Evolutionary conservation across 2,888 invertebrate genomes (phyloP).

Genomic region (Zhuqinia jingwanae): DNA sequence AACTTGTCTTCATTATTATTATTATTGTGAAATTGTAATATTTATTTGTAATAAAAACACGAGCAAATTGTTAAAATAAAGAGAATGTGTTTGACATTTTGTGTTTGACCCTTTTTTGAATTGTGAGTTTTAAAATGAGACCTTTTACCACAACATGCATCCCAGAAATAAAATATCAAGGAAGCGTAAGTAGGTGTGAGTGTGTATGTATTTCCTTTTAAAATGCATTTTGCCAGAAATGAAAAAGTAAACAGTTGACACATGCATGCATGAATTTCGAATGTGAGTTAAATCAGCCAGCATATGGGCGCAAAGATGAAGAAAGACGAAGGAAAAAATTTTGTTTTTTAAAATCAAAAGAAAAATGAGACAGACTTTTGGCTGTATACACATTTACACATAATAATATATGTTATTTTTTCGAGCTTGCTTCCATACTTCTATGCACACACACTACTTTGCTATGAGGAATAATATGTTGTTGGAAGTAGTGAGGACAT

Average conservation of each 20-base stretch:
- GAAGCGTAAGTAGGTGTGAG: constrained; percentile 8
- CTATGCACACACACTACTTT: too few species aligned
- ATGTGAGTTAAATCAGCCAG: constrained; percentile 29
- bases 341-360: background rate
- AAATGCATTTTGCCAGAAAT: constrained; percentile 14
- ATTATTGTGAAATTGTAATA: too few species aligned
- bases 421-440: too few species aligned
- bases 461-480: background rate
- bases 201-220: background rate
- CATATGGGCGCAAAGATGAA: constrained; percentile 16
- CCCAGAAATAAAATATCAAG: background rate
- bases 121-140: constrained; percentile 12
- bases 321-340: constrained; percentile 10
- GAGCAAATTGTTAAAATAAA: too few species aligned
- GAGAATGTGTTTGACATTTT: constrained; percentile 19
- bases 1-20: too few species aligned
- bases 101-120: constrained; percentile 21
- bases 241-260: constrained; percentile 27
- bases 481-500: background rate
- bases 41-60: too few species aligned
- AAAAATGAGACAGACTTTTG: background rate
- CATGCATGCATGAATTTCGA: constrained; percentile 47
- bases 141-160: constrained; percentile 32
- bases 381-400: background rate
- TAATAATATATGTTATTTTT: too few species aligned